Percentiles rank a stretch among this genome's conserved stretches.
Evolutionary conservation across 2,888 invertebrate genomes (phyloP).

Genomic region (Blastobasis lacticolella): DNA sequence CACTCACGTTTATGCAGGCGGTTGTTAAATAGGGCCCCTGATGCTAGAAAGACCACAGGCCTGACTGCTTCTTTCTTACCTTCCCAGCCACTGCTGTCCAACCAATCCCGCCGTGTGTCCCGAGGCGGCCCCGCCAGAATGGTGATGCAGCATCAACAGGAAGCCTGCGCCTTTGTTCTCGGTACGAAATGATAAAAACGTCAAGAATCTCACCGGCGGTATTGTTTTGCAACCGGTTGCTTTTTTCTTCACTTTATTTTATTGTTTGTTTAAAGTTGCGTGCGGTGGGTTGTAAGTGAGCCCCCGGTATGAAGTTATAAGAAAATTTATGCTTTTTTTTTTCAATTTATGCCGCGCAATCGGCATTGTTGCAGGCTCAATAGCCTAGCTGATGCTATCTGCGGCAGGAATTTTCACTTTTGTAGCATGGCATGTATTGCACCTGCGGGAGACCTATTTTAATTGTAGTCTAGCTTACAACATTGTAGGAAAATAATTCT

Average conservation of each 20-base stretch:
- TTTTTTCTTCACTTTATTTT: conserved; percentile 26
- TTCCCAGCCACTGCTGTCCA: neutral
- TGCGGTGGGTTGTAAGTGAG: conserved; percentile 29
- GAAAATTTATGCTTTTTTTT: conserved; percentile 13
- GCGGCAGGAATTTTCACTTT: too few species aligned
- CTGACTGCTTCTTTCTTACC: too few species aligned
- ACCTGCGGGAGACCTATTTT: conserved; percentile 4
- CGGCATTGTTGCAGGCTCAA: neutral
- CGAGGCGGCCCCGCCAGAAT: conserved; percentile 56
- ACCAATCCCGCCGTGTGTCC: conserved; percentile 23
- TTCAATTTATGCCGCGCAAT: neutral
- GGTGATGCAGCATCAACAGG: conserved; percentile 70
- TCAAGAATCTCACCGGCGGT: conserved; percentile 60
- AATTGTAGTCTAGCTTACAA: too few species aligned
- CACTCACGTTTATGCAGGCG: too few species aligned
- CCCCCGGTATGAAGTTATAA: conserved; percentile 25
- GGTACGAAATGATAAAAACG: conserved; percentile 69
- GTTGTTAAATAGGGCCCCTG: too few species aligned
- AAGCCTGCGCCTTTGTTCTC: conserved; percentile 70
- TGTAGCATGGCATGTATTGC: conserved; percentile 3
- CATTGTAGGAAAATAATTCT: too few species aligned
- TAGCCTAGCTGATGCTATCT: too few species aligned
- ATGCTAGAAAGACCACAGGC: too few species aligned
- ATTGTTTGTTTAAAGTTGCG: conserved; percentile 49
- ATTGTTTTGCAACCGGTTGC: conserved; percentile 63